Evolutionary conservation across 1,140 invertebrate species (phyloP).

Genomic region (Heterodera carotae): DNA sequence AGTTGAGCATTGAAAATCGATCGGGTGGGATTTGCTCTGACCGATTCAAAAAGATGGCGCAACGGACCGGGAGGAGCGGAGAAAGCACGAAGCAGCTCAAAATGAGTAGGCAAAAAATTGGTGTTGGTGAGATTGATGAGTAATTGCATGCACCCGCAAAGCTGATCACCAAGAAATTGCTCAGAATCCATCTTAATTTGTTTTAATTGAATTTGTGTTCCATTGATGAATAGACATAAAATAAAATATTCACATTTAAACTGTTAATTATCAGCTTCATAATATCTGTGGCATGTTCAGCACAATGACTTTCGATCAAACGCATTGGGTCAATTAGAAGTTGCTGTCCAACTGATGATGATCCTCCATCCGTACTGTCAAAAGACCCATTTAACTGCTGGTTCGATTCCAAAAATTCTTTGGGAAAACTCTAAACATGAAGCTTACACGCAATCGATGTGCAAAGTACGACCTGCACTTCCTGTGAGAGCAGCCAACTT

Average conservation of each 20-base stretch:
- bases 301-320: slow-evolving; percentile 33
- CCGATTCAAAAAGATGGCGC: slow-evolving; percentile 28
- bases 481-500: slow-evolving; percentile 31
- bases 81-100: slow-evolving; percentile 37
- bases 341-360: slow-evolving; percentile 13
- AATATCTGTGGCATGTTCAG: slow-evolving; percentile 26
- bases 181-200: slow-evolving; percentile 18
- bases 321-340: slow-evolving; percentile 28
- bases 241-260: slow-evolving; percentile 13
- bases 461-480: slow-evolving; percentile 16
- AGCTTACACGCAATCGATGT: neutral
- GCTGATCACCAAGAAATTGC: slow-evolving; percentile 28
- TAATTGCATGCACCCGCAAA: slow-evolving; percentile 39
- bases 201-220: no score
- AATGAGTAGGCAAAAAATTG: slow-evolving; percentile 41
- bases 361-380: slow-evolving; percentile 14
- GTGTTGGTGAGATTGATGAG: slow-evolving; percentile 42
- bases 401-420: slow-evolving; percentile 2
- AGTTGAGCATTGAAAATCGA: slow-evolving; percentile 42
- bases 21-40: slow-evolving; percentile 26
- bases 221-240: no score
- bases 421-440: neutral
- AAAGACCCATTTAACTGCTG: slow-evolving; percentile 21
- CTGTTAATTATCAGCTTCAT: slow-evolving; percentile 23
- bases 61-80: slow-evolving; percentile 14